Conservation (phyloP, 2,797 vertebrate genomes). For the Coccyzus lansbergi region DNA sequence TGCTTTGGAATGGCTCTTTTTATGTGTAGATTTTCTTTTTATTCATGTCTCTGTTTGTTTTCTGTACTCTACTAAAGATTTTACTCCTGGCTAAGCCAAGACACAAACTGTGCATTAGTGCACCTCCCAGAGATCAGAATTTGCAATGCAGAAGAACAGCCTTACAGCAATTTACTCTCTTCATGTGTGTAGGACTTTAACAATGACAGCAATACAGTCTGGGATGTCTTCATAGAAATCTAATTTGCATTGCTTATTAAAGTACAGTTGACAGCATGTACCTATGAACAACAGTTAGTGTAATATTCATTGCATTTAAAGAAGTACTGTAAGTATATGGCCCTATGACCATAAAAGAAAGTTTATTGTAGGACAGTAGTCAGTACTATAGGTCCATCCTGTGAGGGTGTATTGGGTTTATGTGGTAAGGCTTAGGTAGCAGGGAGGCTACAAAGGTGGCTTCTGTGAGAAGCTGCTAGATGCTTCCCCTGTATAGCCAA, state of each 20-base stretch:
- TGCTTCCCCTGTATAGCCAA: no score
- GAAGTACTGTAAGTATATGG: not conserved
- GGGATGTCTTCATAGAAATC: not conserved
- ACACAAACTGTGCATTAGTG: not conserved
- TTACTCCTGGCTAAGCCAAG: not conserved
- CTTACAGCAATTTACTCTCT: not conserved
- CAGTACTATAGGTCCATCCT: not conserved
- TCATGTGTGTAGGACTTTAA: not conserved
- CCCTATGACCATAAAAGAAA: not conserved
- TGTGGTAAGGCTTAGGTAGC: no score
- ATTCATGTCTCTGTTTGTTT: no score
- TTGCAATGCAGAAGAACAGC: not conserved
- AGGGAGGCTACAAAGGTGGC: no score
- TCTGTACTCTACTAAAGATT: no score
- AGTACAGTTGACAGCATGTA: not conserved
- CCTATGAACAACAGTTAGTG: not conserved
- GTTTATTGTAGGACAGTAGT: not conserved
- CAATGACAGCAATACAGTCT: not conserved
- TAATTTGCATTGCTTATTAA: not conserved
- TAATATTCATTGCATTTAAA: not conserved
- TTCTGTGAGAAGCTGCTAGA: no score
- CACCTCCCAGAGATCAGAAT: not conserved
- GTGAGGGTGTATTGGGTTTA: not conserved
- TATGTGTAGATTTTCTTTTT: no score
- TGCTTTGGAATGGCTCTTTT: no score